A percentile compares a stretch with the other conserved stretches of the same genome.
Conservation (phyloP, 2,888 invertebrate genomes). For the Agapostemon virescens region DNA sequence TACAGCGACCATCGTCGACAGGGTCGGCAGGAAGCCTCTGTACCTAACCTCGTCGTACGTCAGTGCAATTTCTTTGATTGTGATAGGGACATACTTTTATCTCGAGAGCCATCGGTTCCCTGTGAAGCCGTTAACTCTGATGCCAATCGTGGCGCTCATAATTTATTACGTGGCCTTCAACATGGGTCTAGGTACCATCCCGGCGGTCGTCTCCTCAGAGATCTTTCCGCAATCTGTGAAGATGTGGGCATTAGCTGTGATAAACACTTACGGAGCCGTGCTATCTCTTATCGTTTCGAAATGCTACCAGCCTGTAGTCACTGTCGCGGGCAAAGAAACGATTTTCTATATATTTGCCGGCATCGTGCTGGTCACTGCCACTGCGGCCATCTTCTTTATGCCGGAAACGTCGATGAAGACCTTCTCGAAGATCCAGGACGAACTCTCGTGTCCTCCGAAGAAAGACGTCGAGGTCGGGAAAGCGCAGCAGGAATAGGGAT, state of each 20-base stretch:
- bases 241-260: slow-evolving; percentile 50
- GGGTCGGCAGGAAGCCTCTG: slow-evolving; percentile 52
- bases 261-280: slow-evolving; percentile 41
- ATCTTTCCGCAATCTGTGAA: slow-evolving; percentile 58
- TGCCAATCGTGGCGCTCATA: slow-evolving; percentile 36
- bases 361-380: slow-evolving; percentile 8
- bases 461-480: too few relatives aligned
- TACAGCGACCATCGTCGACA: slow-evolving; percentile 37
- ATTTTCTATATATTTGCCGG: slow-evolving; percentile 52
- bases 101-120: neutral
- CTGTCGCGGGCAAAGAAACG: slow-evolving; percentile 29
- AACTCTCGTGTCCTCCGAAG: neutral
- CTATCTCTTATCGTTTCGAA: slow-evolving; percentile 34
- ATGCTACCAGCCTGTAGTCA: slow-evolving; percentile 34
- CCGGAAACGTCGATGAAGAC: slow-evolving; percentile 64
- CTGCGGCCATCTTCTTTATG: slow-evolving; percentile 34
- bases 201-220: slow-evolving; percentile 53
- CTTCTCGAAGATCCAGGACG: slow-evolving; percentile 57
- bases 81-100: slow-evolving; percentile 32
- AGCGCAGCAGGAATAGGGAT: neutral
- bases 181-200: slow-evolving; percentile 51
- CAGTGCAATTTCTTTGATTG: slow-evolving; percentile 14
- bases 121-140: neutral
- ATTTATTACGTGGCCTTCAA: slow-evolving; percentile 14
- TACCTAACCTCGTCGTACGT: slow-evolving; percentile 33